Evolutionary conservation across 1,140 invertebrate species (phyloP).

Genomic region (Anoplolepis gracilipes): DNA sequence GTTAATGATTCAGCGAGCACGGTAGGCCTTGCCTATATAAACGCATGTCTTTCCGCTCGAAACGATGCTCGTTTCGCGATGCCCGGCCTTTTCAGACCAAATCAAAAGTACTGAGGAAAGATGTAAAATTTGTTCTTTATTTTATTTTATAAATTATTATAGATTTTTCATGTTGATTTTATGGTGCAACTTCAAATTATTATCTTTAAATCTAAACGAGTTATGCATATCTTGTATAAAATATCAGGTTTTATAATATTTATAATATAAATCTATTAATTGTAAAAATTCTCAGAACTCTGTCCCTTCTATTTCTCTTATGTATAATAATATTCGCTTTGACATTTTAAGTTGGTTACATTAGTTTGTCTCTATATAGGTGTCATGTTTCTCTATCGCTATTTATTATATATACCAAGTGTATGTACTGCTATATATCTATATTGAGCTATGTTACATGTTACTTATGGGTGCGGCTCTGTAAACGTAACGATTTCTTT

Average conservation of each 20-base stretch:
- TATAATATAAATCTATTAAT: neutral
- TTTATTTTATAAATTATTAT: neutral
- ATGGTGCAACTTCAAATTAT: neutral
- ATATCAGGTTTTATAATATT: neutral
- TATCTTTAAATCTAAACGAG: neutral
- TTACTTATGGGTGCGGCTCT: constrained; percentile 43
- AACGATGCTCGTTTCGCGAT: neutral
- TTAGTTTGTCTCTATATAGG: constrained; percentile 24
- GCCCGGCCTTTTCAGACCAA: neutral
- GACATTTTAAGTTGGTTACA: constrained; percentile 27
- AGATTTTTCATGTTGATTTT: neutral
- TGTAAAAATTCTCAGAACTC: neutral
- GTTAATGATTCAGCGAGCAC: constrained; percentile 50
- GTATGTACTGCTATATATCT: neutral
- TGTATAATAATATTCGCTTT: constrained; percentile 48
- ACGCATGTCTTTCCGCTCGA: constrained; percentile 7
- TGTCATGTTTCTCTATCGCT: constrained; percentile 7
- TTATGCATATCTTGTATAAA: neutral
- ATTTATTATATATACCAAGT: constrained; percentile 39
- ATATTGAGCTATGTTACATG: neutral
- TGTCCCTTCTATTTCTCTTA: neutral
- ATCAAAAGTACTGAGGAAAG: neutral
- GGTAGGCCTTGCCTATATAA: constrained; percentile 22
- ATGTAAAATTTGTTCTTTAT: neutral
- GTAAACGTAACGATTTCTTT: constrained; percentile 52